phyloP scores from a whole-genome alignment of 2,888 invertebrate genomes.

The Digitonthophagus gazella region DNA sequence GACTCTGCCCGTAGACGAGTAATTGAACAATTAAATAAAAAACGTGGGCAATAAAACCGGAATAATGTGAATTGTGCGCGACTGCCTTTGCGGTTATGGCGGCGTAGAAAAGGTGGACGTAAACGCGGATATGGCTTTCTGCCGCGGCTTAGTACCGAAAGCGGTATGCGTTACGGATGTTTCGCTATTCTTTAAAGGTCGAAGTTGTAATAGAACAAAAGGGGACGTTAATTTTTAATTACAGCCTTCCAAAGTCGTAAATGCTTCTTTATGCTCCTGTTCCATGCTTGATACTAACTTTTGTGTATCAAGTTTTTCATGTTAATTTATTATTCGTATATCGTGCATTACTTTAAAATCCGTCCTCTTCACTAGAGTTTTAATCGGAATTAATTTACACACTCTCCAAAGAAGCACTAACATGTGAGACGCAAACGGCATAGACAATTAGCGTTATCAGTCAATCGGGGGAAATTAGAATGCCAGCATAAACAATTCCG shows the following conservation, averaged over 20 bases:
- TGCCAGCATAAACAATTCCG: background rate
- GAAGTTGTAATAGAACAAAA: background rate
- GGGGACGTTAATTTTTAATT: background rate
- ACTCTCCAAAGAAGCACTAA: background rate
- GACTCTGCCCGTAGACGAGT: background rate
- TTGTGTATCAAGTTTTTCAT: too few relatives aligned
- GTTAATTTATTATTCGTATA: too few relatives aligned
- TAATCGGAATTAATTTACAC: background rate
- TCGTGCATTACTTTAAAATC: too few relatives aligned
- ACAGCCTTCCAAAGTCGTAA: background rate
- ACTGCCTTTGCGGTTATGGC: background rate
- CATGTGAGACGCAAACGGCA: background rate
- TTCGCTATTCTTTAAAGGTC: background rate
- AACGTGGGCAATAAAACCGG: background rate
- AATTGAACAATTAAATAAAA: background rate
- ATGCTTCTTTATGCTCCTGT: background rate
- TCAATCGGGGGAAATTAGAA: background rate
- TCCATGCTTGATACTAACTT: too few relatives aligned
- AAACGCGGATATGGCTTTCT: background rate
- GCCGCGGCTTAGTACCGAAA: background rate
- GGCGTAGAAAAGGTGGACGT: background rate
- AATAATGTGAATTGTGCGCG: background rate
- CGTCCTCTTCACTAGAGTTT: too few relatives aligned
- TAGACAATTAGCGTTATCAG: background rate
- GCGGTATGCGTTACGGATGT: background rate